Percentiles rank a stretch among this genome's conserved stretches.
These are phyloP conservation scores for Esox niger DNA, from an alignment of 2,113 vertebrate species.

Conservation along the genomic window DNA sequence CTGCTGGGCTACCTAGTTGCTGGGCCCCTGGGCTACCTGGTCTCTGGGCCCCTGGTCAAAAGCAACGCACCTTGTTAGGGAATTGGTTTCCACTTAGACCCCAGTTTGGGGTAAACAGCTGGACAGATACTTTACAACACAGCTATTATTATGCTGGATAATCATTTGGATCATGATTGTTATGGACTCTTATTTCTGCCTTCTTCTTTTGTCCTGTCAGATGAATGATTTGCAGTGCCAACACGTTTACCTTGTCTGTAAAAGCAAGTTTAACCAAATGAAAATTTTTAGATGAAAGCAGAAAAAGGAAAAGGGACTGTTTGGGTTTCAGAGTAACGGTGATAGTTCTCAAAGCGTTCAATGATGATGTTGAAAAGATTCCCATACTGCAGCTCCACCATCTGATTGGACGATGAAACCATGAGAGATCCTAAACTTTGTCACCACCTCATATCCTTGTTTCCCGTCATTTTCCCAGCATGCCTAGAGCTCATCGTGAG, in stretches of 20 bases:
- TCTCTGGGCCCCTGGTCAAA: too few relatives aligned
- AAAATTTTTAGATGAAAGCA: slow-evolving; percentile 56
- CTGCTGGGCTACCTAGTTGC: too few relatives aligned
- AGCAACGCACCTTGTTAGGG: too few relatives aligned
- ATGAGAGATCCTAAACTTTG: slow-evolving; percentile 21
- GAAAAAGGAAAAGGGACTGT: slow-evolving; percentile 12
- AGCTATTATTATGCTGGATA: slow-evolving; percentile 43
- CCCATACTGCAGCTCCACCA: slow-evolving; percentile 39
- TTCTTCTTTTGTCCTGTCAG: slow-evolving; percentile 71
- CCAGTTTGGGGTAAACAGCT: too few relatives aligned
- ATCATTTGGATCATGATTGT: slow-evolving; percentile 66
- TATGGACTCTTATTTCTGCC: slow-evolving; percentile 71
- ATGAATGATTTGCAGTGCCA: slow-evolving; percentile 73
- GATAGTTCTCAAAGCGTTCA: slow-evolving; percentile 46
- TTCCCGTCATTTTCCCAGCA: slow-evolving; percentile 56
- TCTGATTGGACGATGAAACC: slow-evolving; percentile 30
- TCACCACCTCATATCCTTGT: slow-evolving; percentile 49
- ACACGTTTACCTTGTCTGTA: slow-evolving; percentile 59
- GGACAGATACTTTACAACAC: too few relatives aligned
- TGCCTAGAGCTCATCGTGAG: slow-evolving; percentile 64
- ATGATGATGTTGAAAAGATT: slow-evolving; percentile 28
- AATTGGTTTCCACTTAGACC: too few relatives aligned
- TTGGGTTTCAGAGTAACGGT: slow-evolving; percentile 30
- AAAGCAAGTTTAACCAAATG: slow-evolving; percentile 67
- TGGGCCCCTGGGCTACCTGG: too few relatives aligned